Base-by-base conservation (phyloP, 1,140 invertebrate species). In the Eupristina koningsbergeri region DNA sequence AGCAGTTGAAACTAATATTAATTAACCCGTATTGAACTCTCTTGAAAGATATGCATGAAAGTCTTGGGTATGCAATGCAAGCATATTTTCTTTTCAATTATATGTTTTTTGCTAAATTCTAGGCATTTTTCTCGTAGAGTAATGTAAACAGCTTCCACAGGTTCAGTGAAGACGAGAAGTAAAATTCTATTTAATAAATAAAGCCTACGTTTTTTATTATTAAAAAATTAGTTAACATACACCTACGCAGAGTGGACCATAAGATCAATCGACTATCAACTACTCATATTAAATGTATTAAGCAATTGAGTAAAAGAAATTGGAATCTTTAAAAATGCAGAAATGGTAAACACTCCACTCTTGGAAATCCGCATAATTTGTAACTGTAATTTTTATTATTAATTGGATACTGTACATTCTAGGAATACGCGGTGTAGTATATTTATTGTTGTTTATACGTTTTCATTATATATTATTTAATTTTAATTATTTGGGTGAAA, bases 1-100 rank as follows among this genome's bases (percentile, higher is more conserved):
- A 71, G 47, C 67, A 61, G 47, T 83, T 26, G 22, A 58, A 79
- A 79, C 76, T 84, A 34, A 36, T 73, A 75, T 84, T 84, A 84
- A 79, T 84, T 84, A 84, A 79, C 79, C 64, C 47, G 53, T n/a
- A 61, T 71, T 79, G 61, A 71, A 77, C 63, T 26, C 22, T 58
- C 22, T 9, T 1, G 53, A 13, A 58, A 22, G 53, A 26, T 58
- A 58, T 1, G 26, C 22, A 58, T 1, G 26, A 58, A 58, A 58
- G 53, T 22, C 22, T 26, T 58, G 53, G 22, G 22, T 26, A 58
- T 58, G 9, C 53, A 13, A 26, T 9, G 22, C 19, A 26, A 26
- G 53, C 19, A 58, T 58, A 3, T 58, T 13, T 26, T 13, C 22
- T 26, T 58, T 26, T 22, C 22, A 13, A 53, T 53, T 9, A 53